Percentiles rank a stretch among this genome's conserved stretches.
phyloP scores from a whole-genome alignment of 1,140 invertebrate genomes.

The Leguminivora glycinivorella region DNA sequence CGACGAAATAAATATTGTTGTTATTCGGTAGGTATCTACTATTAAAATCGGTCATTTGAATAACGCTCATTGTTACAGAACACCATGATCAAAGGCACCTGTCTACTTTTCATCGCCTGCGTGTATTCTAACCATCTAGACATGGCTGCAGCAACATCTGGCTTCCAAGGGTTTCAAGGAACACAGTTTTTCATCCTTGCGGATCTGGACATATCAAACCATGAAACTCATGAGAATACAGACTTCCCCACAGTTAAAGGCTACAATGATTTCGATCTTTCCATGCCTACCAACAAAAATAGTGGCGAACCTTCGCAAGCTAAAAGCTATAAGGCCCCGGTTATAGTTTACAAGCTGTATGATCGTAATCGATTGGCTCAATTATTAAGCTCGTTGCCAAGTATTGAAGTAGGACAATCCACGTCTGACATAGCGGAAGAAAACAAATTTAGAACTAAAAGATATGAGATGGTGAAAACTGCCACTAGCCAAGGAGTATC shows the following conservation, averaged over 20 bases:
- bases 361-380: neutral
- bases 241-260: neutral
- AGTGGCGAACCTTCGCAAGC: neutral
- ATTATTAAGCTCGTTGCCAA: neutral
- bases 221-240: neutral
- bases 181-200: neutral
- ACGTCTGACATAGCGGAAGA: neutral
- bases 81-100: neutral
- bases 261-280: neutral
- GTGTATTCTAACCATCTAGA: neutral
- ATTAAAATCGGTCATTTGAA: neutral
- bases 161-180: neutral
- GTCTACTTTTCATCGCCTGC: neutral
- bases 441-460: neutral
- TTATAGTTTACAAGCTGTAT: neutral
- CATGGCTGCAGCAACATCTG: neutral
- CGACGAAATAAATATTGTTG: no score
- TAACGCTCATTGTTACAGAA: neutral
- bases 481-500: neutral
- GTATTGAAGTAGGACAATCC: neutral
- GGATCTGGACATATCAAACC: neutral
- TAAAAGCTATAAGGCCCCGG: neutral
- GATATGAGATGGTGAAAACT: neutral
- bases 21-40: no score
- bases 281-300: neutral